Conservation (phyloP, 2,113 vertebrate genomes). For the Chascanopsetta lugubris region DNA sequence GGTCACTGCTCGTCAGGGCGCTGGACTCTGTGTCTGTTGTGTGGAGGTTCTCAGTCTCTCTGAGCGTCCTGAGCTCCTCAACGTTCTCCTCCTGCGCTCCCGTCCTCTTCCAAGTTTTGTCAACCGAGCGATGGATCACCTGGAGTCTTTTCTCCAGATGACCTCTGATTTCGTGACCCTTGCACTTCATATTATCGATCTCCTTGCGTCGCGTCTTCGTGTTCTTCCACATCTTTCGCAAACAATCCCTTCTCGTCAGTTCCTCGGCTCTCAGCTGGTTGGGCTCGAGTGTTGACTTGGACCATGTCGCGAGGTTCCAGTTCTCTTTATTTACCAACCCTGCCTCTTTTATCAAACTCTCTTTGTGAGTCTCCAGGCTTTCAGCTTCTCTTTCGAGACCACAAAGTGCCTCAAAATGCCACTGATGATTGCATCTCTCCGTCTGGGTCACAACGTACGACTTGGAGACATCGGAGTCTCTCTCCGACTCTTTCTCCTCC, state of each 20-base stretch:
- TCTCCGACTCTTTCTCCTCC: neutral
- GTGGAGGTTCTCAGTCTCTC: constrained; percentile 34
- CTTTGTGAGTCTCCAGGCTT: neutral
- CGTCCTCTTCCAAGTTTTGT: constrained; percentile 35
- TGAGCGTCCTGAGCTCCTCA: constrained; percentile 37
- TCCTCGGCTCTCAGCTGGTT: neutral
- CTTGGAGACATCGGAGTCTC: neutral
- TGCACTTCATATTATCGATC: constrained; percentile 51
- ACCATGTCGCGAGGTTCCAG: neutral
- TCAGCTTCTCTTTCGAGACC: neutral
- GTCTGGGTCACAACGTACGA: neutral
- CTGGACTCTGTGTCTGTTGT: neutral
- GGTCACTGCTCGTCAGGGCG: constrained; percentile 19
- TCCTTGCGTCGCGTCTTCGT: constrained; percentile 46
- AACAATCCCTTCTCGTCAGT: constrained; percentile 11
- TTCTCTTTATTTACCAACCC: neutral
- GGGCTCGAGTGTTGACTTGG: neutral
- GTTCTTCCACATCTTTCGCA: constrained; percentile 54
- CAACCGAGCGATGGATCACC: constrained; percentile 32
- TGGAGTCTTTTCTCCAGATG: constrained; percentile 51
- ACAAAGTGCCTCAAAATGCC: neutral
- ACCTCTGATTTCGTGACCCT: constrained; percentile 44
- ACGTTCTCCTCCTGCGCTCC: constrained; percentile 15
- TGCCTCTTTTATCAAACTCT: neutral
- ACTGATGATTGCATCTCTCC: neutral